A percentile compares a stretch with the other conserved stretches of the same genome.
Evolutionary conservation across 2,888 invertebrate genomes (phyloP).

Genomic region (Arrhopalites spinosus): DNA sequence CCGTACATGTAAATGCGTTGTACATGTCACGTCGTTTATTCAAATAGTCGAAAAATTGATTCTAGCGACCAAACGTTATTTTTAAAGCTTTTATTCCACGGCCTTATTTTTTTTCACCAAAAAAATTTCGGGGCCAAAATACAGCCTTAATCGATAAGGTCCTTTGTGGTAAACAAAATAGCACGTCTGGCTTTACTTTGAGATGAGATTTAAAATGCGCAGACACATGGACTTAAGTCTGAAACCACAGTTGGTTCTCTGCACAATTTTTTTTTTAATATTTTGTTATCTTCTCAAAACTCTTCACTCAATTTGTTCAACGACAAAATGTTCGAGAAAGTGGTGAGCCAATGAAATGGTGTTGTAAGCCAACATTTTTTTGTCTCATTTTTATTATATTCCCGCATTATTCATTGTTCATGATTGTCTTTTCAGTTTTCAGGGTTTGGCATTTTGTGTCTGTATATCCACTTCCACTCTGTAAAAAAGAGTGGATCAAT

Average conservation of each 20-base stretch:
- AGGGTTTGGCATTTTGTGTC: neutral
- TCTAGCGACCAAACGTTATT: too few relatives aligned
- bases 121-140: too few relatives aligned
- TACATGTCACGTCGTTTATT: too few relatives aligned
- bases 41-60: too few relatives aligned
- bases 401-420: neutral
- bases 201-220: neutral
- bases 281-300: too few relatives aligned
- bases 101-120: too few relatives aligned
- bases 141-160: too few relatives aligned
- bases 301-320: conserved; percentile 21
- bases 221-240: neutral
- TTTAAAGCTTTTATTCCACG: too few relatives aligned
- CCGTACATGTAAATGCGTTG: too few relatives aligned
- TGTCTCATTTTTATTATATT: neutral
- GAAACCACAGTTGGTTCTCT: conserved; percentile 22
- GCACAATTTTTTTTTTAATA: conserved; percentile 12
- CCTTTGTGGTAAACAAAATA: conserved; percentile 10
- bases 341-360: conserved; percentile 30
- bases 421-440: neutral
- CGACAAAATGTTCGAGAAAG: conserved; percentile 23
- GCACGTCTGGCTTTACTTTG: conserved; percentile 16
- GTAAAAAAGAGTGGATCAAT: too few relatives aligned
- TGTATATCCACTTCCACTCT: neutral
- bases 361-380: conserved; percentile 13